These are phyloP conservation scores for Forbesichthys agassizii DNA, from an alignment of 2,113 vertebrate species.

Conservation along the genomic window DNA sequence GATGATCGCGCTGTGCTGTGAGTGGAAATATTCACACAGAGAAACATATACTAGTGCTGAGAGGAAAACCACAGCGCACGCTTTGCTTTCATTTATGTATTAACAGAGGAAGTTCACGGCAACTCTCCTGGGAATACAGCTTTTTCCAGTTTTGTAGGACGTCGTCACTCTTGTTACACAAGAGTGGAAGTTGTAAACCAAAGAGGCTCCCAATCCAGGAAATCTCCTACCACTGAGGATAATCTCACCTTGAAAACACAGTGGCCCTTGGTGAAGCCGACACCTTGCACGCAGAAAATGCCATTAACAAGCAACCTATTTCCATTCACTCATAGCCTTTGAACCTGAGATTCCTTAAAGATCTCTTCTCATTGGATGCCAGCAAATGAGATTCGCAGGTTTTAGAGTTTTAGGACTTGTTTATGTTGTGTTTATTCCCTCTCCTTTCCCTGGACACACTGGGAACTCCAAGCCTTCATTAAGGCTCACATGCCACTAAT, in stretches of 20 bases:
- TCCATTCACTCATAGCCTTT: slow-evolving; percentile 11
- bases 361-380: slow-evolving; percentile 4
- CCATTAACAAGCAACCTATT: not conserved
- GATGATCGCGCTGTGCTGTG: not conserved
- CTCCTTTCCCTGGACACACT: slow-evolving; percentile 69
- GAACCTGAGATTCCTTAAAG: not conserved
- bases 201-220: slow-evolving; percentile 73
- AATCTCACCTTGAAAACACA: slow-evolving; percentile 73
- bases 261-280: slow-evolving; percentile 22
- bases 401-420: slow-evolving; percentile 71
- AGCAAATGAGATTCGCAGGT: slow-evolving; percentile 51
- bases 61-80: slow-evolving; percentile 21
- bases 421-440: slow-evolving; percentile 79
- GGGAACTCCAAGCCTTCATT: slow-evolving; percentile 77
- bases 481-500: slow-evolving; percentile 69
- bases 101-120: slow-evolving; percentile 27
- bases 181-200: slow-evolving; percentile 81
- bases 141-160: slow-evolving; percentile 39
- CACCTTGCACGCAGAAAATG: not conserved
- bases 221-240: slow-evolving; percentile 69
- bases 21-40: slow-evolving; percentile 11
- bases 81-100: slow-evolving; percentile 27
- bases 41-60: slow-evolving; percentile 6
- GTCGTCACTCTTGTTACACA: slow-evolving; percentile 76
- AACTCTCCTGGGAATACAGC: slow-evolving; percentile 25